phyloP scores from a whole-genome alignment of 2,113 vertebrate genomes.

The Damaliscus lunatus region DNA sequence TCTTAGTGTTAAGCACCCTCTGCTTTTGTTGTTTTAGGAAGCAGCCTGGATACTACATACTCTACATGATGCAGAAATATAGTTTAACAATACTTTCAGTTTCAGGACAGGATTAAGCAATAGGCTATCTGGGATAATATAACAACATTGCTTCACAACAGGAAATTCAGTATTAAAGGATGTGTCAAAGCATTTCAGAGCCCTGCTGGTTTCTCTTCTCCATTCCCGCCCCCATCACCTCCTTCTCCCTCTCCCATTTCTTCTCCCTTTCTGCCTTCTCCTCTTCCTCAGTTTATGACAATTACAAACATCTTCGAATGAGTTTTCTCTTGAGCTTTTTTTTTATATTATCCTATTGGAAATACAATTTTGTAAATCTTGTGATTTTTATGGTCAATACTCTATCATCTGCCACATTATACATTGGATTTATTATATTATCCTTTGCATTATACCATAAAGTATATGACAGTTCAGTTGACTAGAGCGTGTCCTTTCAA shows the following conservation, averaged over 20 bases:
- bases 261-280: background rate
- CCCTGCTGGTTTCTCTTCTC: background rate
- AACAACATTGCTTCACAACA: background rate
- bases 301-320: background rate
- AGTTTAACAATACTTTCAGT: constrained; percentile 17
- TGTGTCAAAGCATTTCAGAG: constrained; percentile 1
- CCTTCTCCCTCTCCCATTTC: too few species aligned
- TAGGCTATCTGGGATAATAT: background rate
- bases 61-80: background rate
- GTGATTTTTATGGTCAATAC: constrained; percentile 22
- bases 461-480: background rate
- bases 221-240: fast-evolving
- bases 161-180: constrained; percentile 2
- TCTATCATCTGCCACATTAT: background rate
- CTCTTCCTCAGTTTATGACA: background rate
- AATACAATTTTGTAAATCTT: constrained; percentile 24
- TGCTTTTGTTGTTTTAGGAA: background rate
- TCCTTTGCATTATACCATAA: constrained; percentile 36
- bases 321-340: background rate
- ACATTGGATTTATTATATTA: background rate
- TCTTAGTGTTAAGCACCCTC: background rate
- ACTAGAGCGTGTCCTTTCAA: constrained; percentile 17
- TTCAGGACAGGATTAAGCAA: constrained; percentile 12
- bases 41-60: background rate
- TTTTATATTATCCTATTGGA: background rate